Percentiles rank a stretch among this genome's conserved stretches.
Conservation (phyloP, 1,140 invertebrate genomes). For the Semibalanus balanoides region DNA sequence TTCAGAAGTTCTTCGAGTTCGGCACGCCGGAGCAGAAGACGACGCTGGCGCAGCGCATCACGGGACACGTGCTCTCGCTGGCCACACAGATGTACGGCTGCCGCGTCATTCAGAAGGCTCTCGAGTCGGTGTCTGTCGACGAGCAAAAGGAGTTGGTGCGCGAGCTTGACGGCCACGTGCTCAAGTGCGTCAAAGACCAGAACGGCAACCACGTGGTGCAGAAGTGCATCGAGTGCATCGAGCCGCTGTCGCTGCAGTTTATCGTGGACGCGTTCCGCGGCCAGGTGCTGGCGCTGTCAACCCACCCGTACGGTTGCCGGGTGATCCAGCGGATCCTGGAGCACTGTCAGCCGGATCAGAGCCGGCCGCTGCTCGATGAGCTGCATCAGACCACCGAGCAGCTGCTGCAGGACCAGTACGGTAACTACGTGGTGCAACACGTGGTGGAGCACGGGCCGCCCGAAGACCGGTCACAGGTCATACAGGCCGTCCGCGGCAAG, state of each 20-base stretch:
- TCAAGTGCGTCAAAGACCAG: constrained; percentile 99
- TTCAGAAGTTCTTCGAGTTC: constrained; percentile 99
- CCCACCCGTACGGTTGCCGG: constrained; percentile 97
- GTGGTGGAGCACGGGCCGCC: constrained; percentile 58
- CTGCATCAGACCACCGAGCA: constrained; percentile 89
- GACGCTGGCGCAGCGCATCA: constrained; percentile 79
- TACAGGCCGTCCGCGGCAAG: constrained; percentile 81
- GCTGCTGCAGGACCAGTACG: constrained; percentile 98
- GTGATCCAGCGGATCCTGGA: constrained; percentile 98
- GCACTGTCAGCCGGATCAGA: constrained; percentile 94
- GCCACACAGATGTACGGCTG: constrained; percentile 99
- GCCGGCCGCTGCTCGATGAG: constrained; percentile 83
- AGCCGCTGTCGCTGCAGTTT: constrained; percentile 88
- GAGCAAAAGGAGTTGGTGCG: constrained; percentile 97
- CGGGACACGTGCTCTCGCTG: constrained; percentile 87
- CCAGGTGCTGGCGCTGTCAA: constrained; percentile 83
- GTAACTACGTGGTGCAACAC: constrained; percentile 99
- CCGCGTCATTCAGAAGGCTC: constrained; percentile 96
- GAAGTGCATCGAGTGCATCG: constrained; percentile 98
- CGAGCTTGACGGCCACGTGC: constrained; percentile 90
- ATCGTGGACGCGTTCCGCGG: constrained; percentile 91
- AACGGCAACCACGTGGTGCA: constrained; percentile 98
- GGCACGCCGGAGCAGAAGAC: constrained; percentile 95
- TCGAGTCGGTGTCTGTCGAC: constrained; percentile 84
- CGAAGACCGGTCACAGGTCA: constrained; percentile 91